Evolutionary conservation across 2,113 vertebrate species (phyloP).

Genomic region (Uropsilus gracilis): DNA sequence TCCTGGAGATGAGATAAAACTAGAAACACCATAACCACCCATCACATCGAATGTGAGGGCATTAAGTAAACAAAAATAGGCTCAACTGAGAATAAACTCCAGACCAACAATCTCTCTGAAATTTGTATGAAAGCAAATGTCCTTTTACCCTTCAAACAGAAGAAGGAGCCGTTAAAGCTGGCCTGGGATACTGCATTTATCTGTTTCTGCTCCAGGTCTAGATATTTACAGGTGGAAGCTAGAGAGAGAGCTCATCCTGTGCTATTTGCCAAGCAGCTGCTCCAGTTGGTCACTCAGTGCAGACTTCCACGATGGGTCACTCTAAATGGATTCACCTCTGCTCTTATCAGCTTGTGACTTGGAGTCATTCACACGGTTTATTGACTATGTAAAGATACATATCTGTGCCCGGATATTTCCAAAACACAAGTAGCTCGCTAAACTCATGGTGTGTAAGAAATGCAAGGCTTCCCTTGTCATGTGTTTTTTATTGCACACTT

Average conservation of each 20-base stretch:
- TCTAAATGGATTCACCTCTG: neutral
- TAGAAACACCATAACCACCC: neutral
- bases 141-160: neutral
- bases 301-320: neutral
- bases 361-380: neutral
- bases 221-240: neutral
- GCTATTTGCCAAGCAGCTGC: neutral
- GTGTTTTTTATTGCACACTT: neutral
- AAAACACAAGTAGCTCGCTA: neutral
- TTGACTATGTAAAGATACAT: neutral
- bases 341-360: neutral
- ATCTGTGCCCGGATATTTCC: neutral
- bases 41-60: neutral
- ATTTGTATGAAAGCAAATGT: neutral
- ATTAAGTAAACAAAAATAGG: neutral
- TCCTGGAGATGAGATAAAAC: conserved; percentile 4
- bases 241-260: neutral
- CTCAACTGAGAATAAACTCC: neutral
- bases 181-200: neutral
- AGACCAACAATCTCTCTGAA: neutral
- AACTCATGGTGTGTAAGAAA: neutral
- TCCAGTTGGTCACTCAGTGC: neutral
- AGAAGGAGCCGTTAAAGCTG: neutral
- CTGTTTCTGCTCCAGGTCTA: too few relatives aligned
- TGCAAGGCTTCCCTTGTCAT: neutral